A percentile compares a stretch with the other conserved stretches of the same genome.
Conservation (phyloP, 2,797 vertebrate species). For the Aratinga solstitialis region DNA sequence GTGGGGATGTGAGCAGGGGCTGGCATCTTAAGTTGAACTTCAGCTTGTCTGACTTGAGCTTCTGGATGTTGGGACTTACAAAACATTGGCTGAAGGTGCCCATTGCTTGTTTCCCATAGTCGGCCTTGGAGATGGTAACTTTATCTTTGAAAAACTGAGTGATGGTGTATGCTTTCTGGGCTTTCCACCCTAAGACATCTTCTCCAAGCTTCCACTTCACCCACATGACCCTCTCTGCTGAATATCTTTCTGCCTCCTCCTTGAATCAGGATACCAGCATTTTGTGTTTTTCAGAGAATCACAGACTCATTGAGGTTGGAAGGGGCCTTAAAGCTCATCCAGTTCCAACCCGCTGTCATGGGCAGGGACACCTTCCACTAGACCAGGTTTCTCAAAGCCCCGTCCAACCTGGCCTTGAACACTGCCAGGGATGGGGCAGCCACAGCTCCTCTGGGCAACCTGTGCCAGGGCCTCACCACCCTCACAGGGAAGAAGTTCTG, state of each 20-base stretch:
- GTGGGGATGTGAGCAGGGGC: background rate
- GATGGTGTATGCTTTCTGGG: accelerated
- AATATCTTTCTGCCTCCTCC: background rate
- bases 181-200: background rate
- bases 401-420: background rate
- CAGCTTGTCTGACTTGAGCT: background rate
- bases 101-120: accelerated
- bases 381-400: background rate
- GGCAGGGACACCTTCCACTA: background rate
- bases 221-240: background rate
- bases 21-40: background rate
- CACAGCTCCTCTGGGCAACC: background rate
- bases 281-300: background rate
- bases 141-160: background rate
- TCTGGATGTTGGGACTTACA: background rate
- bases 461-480: background rate
- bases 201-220: background rate
- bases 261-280: background rate
- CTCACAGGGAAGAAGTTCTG: no score
- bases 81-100: background rate
- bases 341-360: background rate
- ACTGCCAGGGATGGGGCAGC: background rate
- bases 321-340: background rate
- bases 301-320: background rate
- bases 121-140: accelerated